These are phyloP conservation scores for Lepidostoma basale DNA, from an alignment of 1,140 invertebrate genomes.

Conservation along the genomic window DNA sequence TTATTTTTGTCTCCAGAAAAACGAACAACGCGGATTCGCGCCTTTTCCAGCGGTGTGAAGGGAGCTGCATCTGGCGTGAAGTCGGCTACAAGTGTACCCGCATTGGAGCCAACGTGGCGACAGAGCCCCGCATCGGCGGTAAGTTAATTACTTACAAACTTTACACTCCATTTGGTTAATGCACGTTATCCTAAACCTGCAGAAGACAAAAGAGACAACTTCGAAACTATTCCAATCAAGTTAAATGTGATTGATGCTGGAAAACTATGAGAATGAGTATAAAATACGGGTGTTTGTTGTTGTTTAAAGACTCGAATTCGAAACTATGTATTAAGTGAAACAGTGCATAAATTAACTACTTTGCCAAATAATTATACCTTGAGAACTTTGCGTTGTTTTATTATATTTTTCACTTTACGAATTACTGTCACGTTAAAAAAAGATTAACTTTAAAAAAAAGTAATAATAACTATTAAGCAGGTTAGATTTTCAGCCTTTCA, in stretches of 20 bases:
- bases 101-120: neutral
- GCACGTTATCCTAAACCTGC: conserved; percentile 13
- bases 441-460: too few relatives aligned
- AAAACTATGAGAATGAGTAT: too few relatives aligned
- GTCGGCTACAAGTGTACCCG: conserved; percentile 1
- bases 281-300: too few relatives aligned
- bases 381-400: too few relatives aligned
- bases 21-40: neutral
- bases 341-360: too few relatives aligned
- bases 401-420: too few relatives aligned
- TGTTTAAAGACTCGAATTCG: too few relatives aligned
- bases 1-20: neutral
- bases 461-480: too few relatives aligned
- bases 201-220: neutral
- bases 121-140: neutral
- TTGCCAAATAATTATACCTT: too few relatives aligned
- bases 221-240: conserved; percentile 3
- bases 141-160: conserved; percentile 14
- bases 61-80: neutral
- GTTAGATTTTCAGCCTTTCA: too few relatives aligned
- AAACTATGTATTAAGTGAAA: too few relatives aligned
- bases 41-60: neutral
- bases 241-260: conserved; percentile 13
- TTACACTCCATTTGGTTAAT: conserved; percentile 4
- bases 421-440: too few relatives aligned